Evolutionary conservation across 2,113 vertebrate species (phyloP).

Genomic region (Strix uralensis): DNA sequence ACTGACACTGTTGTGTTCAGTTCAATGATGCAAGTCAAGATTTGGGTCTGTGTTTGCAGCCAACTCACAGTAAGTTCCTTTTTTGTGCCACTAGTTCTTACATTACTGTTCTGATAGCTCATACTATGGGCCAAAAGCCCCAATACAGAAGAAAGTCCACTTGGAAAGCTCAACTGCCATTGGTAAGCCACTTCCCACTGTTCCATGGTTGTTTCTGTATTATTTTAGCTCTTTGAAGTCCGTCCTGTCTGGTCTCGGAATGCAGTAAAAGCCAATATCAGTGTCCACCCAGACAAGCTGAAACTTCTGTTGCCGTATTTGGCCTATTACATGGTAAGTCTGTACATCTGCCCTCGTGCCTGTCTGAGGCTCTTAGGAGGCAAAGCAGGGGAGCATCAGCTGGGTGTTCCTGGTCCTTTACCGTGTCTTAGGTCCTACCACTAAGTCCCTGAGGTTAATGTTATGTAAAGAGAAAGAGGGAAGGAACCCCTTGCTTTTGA

Average conservation of each 20-base stretch:
- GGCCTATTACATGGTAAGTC: slow-evolving; percentile 95
- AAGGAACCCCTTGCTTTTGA: neutral
- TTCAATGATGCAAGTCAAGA: neutral
- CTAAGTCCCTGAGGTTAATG: neutral
- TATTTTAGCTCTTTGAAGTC: slow-evolving; percentile 84
- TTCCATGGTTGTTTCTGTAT: neutral
- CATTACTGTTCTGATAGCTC: neutral
- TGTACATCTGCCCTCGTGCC: neutral
- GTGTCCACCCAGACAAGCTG: slow-evolving; percentile 92
- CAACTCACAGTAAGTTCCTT: neutral
- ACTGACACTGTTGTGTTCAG: neutral
- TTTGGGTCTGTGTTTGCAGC: neutral
- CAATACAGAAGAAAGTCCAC: too few species aligned
- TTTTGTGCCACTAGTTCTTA: neutral
- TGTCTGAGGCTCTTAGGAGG: neutral
- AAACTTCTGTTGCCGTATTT: slow-evolving; percentile 87
- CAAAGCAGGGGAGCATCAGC: neutral
- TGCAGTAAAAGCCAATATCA: slow-evolving; percentile 89
- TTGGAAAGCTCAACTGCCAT: neutral
- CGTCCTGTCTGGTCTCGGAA: slow-evolving; percentile 94
- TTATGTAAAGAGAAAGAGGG: neutral
- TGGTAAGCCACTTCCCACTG: neutral
- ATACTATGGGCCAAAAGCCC: neutral
- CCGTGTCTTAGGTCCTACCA: neutral
- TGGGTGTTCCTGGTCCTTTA: neutral